phyloP scores from a whole-genome alignment of 1,140 invertebrate genomes.

The Macrobrachium rosenbergii region DNA sequence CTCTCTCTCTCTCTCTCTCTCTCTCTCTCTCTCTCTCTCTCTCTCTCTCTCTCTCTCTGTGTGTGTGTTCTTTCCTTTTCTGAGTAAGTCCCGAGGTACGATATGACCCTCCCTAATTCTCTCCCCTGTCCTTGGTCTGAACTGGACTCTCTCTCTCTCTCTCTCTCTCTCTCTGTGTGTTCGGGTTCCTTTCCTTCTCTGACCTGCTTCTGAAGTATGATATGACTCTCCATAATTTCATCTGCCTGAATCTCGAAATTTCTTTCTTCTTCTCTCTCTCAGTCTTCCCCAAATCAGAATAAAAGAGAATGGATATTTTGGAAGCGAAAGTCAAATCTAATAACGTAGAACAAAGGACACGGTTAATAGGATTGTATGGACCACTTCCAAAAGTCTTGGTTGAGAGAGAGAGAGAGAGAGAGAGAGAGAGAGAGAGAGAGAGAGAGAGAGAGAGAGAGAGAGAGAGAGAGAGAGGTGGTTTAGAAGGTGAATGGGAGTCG shows the following conservation, averaged over 20 bases:
- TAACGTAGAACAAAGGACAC: no score
- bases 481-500: no score
- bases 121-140: no score
- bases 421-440: not conserved
- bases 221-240: not conserved
- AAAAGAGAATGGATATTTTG: not conserved
- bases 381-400: no score
- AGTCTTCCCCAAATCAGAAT: not conserved
- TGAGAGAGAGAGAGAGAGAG: no score
- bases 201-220: not conserved
- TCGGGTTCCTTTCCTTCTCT: not conserved
- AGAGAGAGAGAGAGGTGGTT: not conserved
- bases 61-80: no score
- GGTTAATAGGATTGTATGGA: no score
- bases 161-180: slow-evolving; percentile 26
- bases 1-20: slow-evolving; percentile 24
- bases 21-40: slow-evolving; percentile 21
- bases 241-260: not conserved
- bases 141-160: slow-evolving; percentile 20
- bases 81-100: no score
- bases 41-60: no score
- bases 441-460: not conserved
- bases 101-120: not conserved
- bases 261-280: slow-evolving; percentile 31
- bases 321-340: no score